Conservation (phyloP, 2,888 invertebrate species). For the Neoscelio sp. region DNA sequence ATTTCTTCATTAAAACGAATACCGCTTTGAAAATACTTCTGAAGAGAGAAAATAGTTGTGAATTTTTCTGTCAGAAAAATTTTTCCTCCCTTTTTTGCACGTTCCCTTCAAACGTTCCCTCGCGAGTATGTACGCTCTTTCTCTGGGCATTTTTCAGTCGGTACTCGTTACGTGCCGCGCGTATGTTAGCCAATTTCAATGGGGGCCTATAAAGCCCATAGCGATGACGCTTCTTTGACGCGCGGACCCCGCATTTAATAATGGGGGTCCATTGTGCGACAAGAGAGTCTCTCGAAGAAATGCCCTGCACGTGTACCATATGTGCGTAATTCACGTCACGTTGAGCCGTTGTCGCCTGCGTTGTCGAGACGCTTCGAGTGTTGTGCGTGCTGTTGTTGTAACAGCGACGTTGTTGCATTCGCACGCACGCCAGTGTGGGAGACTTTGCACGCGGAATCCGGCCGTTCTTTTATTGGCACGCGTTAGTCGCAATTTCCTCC, state of each 20-base stretch:
- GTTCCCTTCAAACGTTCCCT: no score
- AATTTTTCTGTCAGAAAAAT: no score
- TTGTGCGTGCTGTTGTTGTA: conserved; percentile 15
- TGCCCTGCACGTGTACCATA: conserved; percentile 34
- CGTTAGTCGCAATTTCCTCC: conserved; percentile 61
- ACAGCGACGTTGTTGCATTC: conserved; percentile 12
- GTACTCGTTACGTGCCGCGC: background rate
- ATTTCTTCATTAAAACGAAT: no score
- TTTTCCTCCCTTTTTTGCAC: no score
- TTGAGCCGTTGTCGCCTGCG: conserved; percentile 1
- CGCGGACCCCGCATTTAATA: conserved; percentile 71
- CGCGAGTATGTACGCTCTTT: background rate
- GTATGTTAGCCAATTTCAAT: conserved; percentile 39
- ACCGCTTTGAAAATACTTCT: no score
- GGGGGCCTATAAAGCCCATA: conserved; percentile 10
- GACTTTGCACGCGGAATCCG: conserved; percentile 53
- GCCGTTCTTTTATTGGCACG: conserved; percentile 61
- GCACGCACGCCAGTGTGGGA: conserved; percentile 59
- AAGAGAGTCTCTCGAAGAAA: background rate
- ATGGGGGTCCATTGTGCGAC: conserved; percentile 75
- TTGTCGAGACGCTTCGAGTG: no score
- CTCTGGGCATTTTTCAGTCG: conserved; percentile 2
- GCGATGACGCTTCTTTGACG: conserved; percentile 43
- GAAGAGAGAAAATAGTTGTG: no score
- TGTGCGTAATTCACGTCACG: conserved; percentile 54